A percentile compares a stretch with the other conserved stretches of the same genome.
Conservation (phyloP, 64 coral and sea anemone genomes). For the Acropora tenuis region DNA sequence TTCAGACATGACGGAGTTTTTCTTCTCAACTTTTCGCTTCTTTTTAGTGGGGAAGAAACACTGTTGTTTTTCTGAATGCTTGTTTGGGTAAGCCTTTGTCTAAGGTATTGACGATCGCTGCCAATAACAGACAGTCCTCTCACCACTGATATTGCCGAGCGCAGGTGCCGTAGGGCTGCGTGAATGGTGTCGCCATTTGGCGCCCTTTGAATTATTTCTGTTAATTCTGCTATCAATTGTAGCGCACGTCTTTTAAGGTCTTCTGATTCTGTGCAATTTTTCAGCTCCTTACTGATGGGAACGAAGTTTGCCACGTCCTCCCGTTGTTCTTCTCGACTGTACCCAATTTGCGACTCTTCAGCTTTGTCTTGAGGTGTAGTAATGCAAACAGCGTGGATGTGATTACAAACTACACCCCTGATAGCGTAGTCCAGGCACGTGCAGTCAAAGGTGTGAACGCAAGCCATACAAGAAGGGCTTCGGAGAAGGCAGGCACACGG, state of each 20-base stretch:
- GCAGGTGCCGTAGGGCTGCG: background rate
- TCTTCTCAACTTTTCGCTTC: background rate
- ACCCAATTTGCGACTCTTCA: no score
- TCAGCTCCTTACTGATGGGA: background rate
- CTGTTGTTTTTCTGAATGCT: background rate
- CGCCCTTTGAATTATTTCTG: background rate
- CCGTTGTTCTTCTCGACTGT: no score
- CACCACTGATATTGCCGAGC: constrained; percentile 9
- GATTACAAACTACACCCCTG: constrained; percentile 39
- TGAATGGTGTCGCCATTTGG: background rate
- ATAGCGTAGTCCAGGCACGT: background rate
- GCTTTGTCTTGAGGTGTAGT: no score
- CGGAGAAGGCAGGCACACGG: no score
- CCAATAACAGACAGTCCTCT: constrained; percentile 2
- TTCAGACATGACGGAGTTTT: no score
- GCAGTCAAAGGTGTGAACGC: no score
- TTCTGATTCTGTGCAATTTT: background rate
- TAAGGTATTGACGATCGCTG: background rate
- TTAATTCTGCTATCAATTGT: background rate
- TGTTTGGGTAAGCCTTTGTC: background rate
- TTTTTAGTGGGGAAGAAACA: background rate
- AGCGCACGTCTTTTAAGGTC: background rate
- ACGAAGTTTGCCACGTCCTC: no score
- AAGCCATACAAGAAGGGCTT: no score
- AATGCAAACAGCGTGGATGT: constrained; percentile 21